A percentile compares a stretch with the other conserved stretches of the same genome.
These are phyloP conservation scores for Peromyscus nudipes DNA, from an alignment of 2,797 vertebrate genomes.

Conservation along the genomic window DNA sequence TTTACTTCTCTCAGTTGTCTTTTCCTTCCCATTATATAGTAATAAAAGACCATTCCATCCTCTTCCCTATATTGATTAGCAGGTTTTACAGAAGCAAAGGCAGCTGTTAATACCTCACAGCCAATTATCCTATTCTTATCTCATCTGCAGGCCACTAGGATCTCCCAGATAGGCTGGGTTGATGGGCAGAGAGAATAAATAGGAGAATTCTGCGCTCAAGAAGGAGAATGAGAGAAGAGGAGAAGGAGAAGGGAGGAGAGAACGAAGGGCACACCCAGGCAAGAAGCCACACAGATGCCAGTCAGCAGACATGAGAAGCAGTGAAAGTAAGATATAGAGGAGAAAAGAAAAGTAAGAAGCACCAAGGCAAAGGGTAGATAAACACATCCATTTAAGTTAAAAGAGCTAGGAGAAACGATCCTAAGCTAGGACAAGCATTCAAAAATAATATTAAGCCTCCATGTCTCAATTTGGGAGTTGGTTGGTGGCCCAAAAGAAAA, in stretches of 20 bases:
- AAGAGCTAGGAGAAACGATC: not conserved
- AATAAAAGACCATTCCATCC: not conserved
- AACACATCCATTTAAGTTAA: not conserved
- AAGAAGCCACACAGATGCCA: not conserved
- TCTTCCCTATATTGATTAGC: not conserved
- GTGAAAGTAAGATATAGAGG: not conserved
- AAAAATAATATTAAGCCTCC: not conserved
- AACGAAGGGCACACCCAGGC: not conserved
- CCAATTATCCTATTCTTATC: not conserved
- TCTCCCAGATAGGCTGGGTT: not conserved
- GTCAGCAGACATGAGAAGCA: not conserved
- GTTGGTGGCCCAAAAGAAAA: not conserved
- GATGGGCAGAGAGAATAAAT: not conserved
- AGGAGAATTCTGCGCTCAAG: not conserved
- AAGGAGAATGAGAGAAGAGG: not conserved
- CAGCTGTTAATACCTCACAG: not conserved
- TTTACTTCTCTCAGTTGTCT: not conserved
- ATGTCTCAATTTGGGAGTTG: not conserved
- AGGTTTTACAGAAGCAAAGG: not conserved
- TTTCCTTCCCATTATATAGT: not conserved
- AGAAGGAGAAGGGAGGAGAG: not conserved
- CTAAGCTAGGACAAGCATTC: not conserved
- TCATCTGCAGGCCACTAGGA: not conserved
- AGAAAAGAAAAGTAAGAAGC: not conserved
- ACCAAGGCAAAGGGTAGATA: not conserved